These are phyloP conservation scores for Montipora efflorescens DNA, from an alignment of 64 coral and sea anemone genomes.

Conservation along the genomic window DNA sequence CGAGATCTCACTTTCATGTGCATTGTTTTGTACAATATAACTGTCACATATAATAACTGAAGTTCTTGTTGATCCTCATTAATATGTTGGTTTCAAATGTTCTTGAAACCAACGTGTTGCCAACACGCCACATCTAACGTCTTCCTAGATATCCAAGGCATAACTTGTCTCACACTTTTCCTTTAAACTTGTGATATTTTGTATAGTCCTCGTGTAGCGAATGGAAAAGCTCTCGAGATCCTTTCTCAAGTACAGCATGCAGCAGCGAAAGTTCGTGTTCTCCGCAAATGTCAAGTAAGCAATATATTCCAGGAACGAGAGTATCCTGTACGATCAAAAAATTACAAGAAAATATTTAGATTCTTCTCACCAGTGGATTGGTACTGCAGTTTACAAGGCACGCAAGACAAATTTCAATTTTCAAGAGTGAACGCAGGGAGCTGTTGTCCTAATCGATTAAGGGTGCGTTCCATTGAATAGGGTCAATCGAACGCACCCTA, in stretches of 20 bases:
- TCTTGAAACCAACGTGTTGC: background rate
- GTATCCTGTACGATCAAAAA: conserved; percentile 57
- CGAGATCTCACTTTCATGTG: no score
- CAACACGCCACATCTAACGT: background rate
- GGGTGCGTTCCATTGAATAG: no score
- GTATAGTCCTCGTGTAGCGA: conserved; percentile 71
- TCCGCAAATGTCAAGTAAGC: conserved; percentile 77
- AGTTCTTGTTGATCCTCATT: no score
- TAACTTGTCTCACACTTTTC: conserved; percentile 58
- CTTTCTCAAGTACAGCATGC: conserved; percentile 80
- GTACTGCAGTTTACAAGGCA: no score
- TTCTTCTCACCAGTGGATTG: no score
- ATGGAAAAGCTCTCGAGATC: conserved; percentile 71
- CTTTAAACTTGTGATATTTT: conserved; percentile 93
- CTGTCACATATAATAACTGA: no score
- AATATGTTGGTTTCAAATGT: background rate
- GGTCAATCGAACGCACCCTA: no score
- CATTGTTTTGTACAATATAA: no score
- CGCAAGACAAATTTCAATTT: no score
- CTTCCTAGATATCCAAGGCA: background rate
- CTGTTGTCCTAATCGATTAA: no score
- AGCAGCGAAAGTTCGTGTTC: conserved; percentile 79
- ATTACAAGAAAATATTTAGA: background rate
- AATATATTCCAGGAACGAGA: conserved; percentile 81
- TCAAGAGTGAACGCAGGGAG: no score